Conservation (phyloP, 2,888 invertebrate species). For the Caenorhabditis drosophilae region DNA sequence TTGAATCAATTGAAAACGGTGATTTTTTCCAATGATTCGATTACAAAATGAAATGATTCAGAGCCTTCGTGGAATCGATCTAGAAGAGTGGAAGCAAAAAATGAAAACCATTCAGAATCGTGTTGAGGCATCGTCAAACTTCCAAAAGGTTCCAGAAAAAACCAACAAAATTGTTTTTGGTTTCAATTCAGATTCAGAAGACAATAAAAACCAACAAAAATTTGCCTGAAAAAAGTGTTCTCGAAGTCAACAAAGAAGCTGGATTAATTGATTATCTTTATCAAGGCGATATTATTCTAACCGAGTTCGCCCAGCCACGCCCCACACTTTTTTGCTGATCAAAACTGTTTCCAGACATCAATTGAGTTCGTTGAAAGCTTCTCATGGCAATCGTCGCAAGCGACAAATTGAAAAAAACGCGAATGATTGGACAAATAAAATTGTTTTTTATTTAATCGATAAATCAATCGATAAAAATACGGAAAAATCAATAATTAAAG, state of each 20-base stretch:
- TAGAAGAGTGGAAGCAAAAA: slow-evolving; percentile 26
- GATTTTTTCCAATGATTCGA: too few relatives aligned
- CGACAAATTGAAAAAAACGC: slow-evolving; percentile 28
- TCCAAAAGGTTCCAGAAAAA: not conserved
- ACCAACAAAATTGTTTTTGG: not conserved
- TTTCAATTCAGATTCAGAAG: slow-evolving; percentile 2
- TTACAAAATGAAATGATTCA: too few relatives aligned
- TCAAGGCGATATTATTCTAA: slow-evolving; percentile 33
- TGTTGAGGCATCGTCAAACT: not conserved
- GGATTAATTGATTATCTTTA: slow-evolving; percentile 30
- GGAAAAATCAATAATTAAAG: slow-evolving; percentile 15
- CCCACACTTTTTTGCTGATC: not conserved
- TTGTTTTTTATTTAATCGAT: slow-evolving; percentile 41
- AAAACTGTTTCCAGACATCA: too few relatives aligned
- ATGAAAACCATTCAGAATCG: slow-evolving; percentile 3
- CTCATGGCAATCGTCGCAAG: too few relatives aligned
- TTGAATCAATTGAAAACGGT: too few relatives aligned
- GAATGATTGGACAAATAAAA: slow-evolving; percentile 30
- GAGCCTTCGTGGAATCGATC: slow-evolving; percentile 4
- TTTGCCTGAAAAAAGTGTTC: slow-evolving; percentile 19
- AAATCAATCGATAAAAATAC: slow-evolving; percentile 9
- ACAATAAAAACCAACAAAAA: slow-evolving; percentile 25
- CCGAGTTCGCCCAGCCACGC: too few relatives aligned
- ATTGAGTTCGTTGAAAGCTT: not conserved
- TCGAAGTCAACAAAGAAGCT: slow-evolving; percentile 29